Percentiles rank a stretch among this genome's conserved stretches.
Evolutionary conservation across 1,140 invertebrate genomes (phyloP).

Genomic region (Aradophagus sp.): DNA sequence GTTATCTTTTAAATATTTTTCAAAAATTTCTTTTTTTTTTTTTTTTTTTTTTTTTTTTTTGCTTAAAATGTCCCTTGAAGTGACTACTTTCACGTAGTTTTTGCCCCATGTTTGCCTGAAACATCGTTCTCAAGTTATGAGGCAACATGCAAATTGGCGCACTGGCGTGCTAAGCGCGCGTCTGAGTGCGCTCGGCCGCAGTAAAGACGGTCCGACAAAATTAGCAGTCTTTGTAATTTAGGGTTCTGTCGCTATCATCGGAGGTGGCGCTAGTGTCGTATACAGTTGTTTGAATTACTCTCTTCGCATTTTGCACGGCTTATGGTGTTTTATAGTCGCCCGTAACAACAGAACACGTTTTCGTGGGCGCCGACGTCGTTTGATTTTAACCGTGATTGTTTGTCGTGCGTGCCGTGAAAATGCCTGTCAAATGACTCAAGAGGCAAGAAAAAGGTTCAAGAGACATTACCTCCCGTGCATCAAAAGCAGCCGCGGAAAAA

Average conservation of each 20-base stretch:
- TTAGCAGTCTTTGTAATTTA: not conserved
- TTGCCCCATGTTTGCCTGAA: not conserved
- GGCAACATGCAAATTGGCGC: not conserved
- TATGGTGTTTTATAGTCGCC: not conserved
- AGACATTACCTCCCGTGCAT: no score
- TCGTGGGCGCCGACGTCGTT: conserved; percentile 9
- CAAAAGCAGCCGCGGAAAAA: not conserved
- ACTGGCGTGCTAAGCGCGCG: not conserved
- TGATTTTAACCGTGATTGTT: conserved; percentile 17
- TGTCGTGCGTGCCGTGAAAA: conserved; percentile 18
- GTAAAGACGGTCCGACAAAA: not conserved
- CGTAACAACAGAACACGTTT: not conserved
- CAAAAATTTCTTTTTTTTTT: no score
- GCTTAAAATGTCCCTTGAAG: no score
- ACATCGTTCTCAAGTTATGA: not conserved
- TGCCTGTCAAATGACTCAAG: conserved; percentile 24
- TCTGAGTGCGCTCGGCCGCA: not conserved
- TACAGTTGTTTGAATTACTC: not conserved
- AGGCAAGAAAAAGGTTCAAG: conserved; percentile 4
- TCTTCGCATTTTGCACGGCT: not conserved
- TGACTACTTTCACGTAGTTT: not conserved
- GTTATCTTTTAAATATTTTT: no score
- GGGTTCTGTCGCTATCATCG: not conserved
- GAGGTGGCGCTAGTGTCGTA: not conserved
- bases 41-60: no score